Conservation (phyloP, 1,140 invertebrate species). For the Planococcus citri region DNA sequence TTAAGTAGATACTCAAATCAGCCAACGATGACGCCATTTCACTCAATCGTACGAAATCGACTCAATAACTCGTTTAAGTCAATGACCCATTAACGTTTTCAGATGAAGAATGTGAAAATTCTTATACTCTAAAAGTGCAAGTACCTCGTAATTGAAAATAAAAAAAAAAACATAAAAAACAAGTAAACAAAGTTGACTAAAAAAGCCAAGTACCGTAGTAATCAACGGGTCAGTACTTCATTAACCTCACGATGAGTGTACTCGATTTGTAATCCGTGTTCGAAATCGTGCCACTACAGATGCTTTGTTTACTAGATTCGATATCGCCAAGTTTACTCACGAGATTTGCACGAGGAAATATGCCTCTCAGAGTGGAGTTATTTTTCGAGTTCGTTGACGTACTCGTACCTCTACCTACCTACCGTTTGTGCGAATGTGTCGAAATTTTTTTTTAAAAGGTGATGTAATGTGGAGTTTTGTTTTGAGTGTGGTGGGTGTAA, state of each 20-base stretch:
- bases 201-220: not conserved
- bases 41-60: no score
- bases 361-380: no score
- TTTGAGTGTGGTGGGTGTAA: no score
- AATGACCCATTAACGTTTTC: not conserved
- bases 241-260: not conserved
- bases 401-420: no score
- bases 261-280: not conserved
- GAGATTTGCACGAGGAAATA: not conserved
- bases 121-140: not conserved
- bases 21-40: no score
- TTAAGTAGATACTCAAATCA: no score
- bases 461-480: no score
- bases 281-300: not conserved
- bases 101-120: no score
- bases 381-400: no score
- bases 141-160: not conserved
- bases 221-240: not conserved
- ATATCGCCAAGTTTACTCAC: not conserved
- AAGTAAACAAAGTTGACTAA: not conserved
- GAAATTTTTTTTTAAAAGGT: no score
- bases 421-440: no score
- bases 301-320: not conserved
- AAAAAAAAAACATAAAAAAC: no score
- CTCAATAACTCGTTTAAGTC: not conserved